A percentile compares a stretch with the other conserved stretches of the same genome.
These are phyloP conservation scores for Drosophila ironensis DNA, from an alignment of 1,140 invertebrate species.

Conservation along the genomic window DNA sequence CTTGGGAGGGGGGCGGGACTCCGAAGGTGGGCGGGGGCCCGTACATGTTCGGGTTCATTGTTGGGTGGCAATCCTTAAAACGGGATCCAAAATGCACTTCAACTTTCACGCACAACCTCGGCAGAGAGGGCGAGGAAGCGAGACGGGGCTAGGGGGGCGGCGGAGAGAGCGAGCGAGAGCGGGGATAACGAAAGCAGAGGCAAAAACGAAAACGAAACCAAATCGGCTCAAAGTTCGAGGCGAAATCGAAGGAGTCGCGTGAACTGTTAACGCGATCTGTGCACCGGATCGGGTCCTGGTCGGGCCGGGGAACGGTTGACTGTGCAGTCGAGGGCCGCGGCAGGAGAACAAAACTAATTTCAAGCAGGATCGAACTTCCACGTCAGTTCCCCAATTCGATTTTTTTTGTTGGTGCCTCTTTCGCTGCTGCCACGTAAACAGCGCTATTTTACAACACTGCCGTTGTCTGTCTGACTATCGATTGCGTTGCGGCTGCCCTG, in stretches of 20 bases:
- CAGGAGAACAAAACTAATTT: slow-evolving; percentile 55
- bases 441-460: slow-evolving; percentile 24
- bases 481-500: not conserved
- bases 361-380: slow-evolving; percentile 73
- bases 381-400: slow-evolving; percentile 77
- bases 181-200: not conserved
- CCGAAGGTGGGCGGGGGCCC: slow-evolving; percentile 65
- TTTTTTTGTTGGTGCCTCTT: slow-evolving; percentile 68
- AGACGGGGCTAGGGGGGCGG: too few relatives aligned
- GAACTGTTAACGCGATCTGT: too few relatives aligned
- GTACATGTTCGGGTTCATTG: slow-evolving; percentile 73
- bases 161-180: slow-evolving; percentile 2
- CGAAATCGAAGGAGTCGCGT: too few relatives aligned
- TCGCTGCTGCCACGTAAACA: slow-evolving; percentile 70
- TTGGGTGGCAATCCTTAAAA: not conserved
- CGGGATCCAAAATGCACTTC: slow-evolving; percentile 22
- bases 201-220: not conserved
- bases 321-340: slow-evolving; percentile 14
- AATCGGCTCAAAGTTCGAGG: slow-evolving; percentile 63
- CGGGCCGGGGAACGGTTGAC: slow-evolving; percentile 17
- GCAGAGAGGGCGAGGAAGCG: slow-evolving; percentile 12
- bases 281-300: too few relatives aligned
- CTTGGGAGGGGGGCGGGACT: slow-evolving; percentile 54
- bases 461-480: not conserved
- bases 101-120: slow-evolving; percentile 60